phyloP scores from a whole-genome alignment of 2,888 invertebrate species.

The Isotomurus palustris region DNA sequence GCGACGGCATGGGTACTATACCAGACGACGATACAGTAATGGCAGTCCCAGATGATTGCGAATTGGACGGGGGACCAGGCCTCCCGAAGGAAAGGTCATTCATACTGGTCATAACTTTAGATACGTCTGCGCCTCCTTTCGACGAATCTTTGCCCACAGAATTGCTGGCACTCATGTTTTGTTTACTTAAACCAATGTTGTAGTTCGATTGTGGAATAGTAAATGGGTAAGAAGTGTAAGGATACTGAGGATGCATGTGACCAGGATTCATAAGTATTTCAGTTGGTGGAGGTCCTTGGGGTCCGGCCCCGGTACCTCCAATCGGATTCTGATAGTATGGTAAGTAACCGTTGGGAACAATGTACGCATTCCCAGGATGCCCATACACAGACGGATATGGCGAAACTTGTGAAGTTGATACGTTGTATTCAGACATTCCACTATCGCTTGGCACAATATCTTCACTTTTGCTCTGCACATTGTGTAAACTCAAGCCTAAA shows the following conservation, averaged over 20 bases:
- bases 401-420: conserved; percentile 21
- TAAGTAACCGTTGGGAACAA: conserved; percentile 31
- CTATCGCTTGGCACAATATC: conserved; percentile 31
- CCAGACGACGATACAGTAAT: conserved; percentile 14
- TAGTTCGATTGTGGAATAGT: conserved; percentile 26
- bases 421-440: conserved; percentile 29
- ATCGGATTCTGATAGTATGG: conserved; percentile 24
- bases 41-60: conserved; percentile 10
- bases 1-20: neutral
- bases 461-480: conserved; percentile 8
- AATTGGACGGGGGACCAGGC: neutral
- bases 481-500: neutral
- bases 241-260: conserved; percentile 18
- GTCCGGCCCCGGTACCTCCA: conserved; percentile 16
- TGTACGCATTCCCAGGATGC: conserved; percentile 19
- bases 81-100: neutral
- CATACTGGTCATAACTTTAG: neutral
- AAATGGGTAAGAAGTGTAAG: conserved; percentile 21
- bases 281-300: conserved; percentile 27
- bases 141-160: neutral
- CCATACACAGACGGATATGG: conserved; percentile 30
- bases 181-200: neutral
- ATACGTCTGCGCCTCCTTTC: neutral
- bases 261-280: conserved; percentile 37
- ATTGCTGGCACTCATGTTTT: conserved; percentile 5